Base-by-base conservation (phyloP, 2,888 invertebrate species). In the Eueremaeus valkanovi region DNA sequence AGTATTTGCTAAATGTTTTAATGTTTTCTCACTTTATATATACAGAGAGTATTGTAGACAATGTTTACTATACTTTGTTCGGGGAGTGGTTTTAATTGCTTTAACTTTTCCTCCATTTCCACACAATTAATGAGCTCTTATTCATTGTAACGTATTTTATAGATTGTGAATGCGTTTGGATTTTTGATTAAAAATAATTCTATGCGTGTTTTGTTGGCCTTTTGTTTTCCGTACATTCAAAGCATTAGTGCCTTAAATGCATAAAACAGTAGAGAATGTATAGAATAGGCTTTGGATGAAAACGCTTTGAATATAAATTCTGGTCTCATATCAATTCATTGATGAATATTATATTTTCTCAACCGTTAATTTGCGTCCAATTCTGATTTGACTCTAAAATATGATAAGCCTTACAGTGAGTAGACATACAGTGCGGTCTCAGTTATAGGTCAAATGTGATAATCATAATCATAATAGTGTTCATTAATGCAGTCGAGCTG, bases 11-110 rank as follows among this genome's bases (percentile, higher is more conserved):
- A 24, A 68, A 68, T 68, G 68, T 42, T 31, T 68, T 27, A 63
- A 45, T n/a, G n/a, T n/a, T n/a, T n/a, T n/a, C 55, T 21, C 55
- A 55, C 27, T 55, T 55, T 55, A 24, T 55, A 55, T 55, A 55
- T 24, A n/a, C n/a, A n/a, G n/a, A n/a, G n/a, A n/a, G n/a, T n/a
- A n/a, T n/a, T n/a, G n/a, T 24, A 55, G 8, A 55, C 18, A 55
- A 55, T 63, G 63, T 63, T 63, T 63, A 33, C 31, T 31, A 63
- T 24, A 33, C 16, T 40, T 42, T 68, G 36, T 42, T 42, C 21
- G 42, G 68, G 68, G 68, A 68, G 68, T 68, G 68, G 68, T 68
- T 68, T 68, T 68, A 68, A 68, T 68, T 68, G 68, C 42, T 68
- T 68, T 42, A 68, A 63, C 63, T 63, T 27, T 58, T 42, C 24